Base-by-base conservation (phyloP, 1,140 invertebrate genomes). In the Adelges cooleyi region DNA sequence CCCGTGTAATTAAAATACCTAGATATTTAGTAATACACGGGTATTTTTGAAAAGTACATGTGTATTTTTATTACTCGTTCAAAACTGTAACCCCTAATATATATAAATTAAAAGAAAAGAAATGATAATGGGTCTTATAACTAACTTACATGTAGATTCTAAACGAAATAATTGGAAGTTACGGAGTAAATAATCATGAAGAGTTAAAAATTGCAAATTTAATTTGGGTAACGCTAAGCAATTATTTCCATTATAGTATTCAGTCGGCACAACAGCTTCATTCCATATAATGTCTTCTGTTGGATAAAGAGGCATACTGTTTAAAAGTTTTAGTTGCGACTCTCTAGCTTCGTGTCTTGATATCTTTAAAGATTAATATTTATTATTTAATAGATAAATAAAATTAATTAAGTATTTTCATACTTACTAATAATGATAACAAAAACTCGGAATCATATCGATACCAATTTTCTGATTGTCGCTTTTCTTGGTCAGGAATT, bases 211-310 rank as follows among this genome's bases (percentile, higher is more conserved):
- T 77, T 99, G 96, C 6, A 99, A 79, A 78, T 99, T 99, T 1
- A 99, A 77, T 76, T 99, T 99, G 1, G 97, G 95, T 66, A 99
- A 77, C 0, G 97, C 95, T 9, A 99, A 77, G 72, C 90, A 94
- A 27, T 87, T 91, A 75, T 98, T 94, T 1, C 93, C 92, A 54
- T 90, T 92, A 76, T 92, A 98, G 75, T 95, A 97, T 71, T 98
- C 95, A 0, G 90, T 92, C 0, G 97, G 97, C 1, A 99, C 95
- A 33, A 99, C 84, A 73, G 97, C 98, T 74, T 98, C 95, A 77
- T 99, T 93, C 97, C 97, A 99, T 69, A 99, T 96, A 10, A 99
- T 87, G 52, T 92, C 85, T 74, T 99, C 96, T 0, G 94, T 98
- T 1, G 96, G 97, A 76, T 99, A 99, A 0, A 99, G 78, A 0